These are phyloP conservation scores for Embiotoca jacksoni DNA, from an alignment of 2,113 vertebrate species.

Conservation along the genomic window DNA sequence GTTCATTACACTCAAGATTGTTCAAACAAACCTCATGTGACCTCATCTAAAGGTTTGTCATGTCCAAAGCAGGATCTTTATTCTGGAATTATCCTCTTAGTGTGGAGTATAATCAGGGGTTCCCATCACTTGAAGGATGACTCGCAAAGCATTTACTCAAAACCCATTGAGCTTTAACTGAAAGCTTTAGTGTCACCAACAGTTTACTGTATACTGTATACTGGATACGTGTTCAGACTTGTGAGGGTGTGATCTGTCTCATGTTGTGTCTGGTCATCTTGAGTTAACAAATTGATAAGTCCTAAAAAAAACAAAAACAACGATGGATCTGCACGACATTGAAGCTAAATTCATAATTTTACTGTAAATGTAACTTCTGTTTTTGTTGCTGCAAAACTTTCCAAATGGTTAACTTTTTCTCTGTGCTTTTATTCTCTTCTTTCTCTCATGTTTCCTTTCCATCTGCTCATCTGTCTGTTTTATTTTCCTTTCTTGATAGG, in stretches of 20 bases:
- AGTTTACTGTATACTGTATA: background rate
- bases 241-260: background rate
- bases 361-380: background rate
- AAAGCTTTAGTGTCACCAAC: constrained; percentile 17
- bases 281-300: background rate
- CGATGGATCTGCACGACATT: too few species aligned
- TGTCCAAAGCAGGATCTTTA: background rate
- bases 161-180: constrained; percentile 23
- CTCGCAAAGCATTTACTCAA: constrained; percentile 25
- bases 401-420: constrained; percentile 1
- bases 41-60: background rate
- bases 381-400: background rate
- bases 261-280: background rate
- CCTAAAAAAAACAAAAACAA: too few species aligned
- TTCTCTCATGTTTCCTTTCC: background rate
- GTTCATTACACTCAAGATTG: background rate
- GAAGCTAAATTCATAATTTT: background rate
- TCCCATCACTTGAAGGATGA: constrained; percentile 25
- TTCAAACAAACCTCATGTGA: constrained; percentile 5
- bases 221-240: constrained; percentile 17
- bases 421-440: background rate
- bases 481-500: constrained; percentile 79
- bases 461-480: constrained; percentile 27
- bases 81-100: background rate
- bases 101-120: constrained; percentile 2